Evolutionary conservation across 2,888 invertebrate species (phyloP), one percentile per base, ranked within the genome.

Genomic region (Drosophila limbata): DNA sequence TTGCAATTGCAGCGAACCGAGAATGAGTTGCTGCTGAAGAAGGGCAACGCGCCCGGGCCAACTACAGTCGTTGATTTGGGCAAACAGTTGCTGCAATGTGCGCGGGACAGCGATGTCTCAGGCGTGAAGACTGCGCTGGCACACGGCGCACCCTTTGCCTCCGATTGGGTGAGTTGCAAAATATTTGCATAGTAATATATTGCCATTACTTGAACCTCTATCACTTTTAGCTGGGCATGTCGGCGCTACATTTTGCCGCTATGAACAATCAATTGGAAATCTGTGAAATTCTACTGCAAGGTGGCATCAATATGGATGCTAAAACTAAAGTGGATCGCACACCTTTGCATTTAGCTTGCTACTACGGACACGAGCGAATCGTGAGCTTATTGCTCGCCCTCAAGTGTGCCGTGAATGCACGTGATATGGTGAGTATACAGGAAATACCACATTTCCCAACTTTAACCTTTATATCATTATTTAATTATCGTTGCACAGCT

Each of bases 261-360:
- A 95, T 96, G 93, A 95, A 95, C 91, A 97, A 98, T 91, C 95
- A 96, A 84, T 92, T 94, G 59, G 95, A 95, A 79, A 96, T 97
- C 52, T 97, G 96, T 81, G 96, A 96, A 86, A 95, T 97, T 81
- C 93, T 98, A 70, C 93, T 98, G 66, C 94, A 96, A 73, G 97
- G 97, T 17, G 98, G 98, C 61, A 96, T 97, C 78, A 96, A 96
- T 59, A 95, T 96, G 80, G 98, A 98, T 93, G 96, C 97, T 1
- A 94, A 97, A 88, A 98, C 97, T 31, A 98, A 98, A 94, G 97
- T 97, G 2, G 98, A 98, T 91, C 94, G 97, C 87, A 98, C 98
- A 19, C 97, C 98, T 33, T 93, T 98, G 77, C 98, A 98, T 93
- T 94, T 97, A 91, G 98, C 98, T 37, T 96, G 96, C 3, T 95